Evolutionary conservation across 2,888 invertebrate species (phyloP).

Genomic region (Elysia crispata): DNA sequence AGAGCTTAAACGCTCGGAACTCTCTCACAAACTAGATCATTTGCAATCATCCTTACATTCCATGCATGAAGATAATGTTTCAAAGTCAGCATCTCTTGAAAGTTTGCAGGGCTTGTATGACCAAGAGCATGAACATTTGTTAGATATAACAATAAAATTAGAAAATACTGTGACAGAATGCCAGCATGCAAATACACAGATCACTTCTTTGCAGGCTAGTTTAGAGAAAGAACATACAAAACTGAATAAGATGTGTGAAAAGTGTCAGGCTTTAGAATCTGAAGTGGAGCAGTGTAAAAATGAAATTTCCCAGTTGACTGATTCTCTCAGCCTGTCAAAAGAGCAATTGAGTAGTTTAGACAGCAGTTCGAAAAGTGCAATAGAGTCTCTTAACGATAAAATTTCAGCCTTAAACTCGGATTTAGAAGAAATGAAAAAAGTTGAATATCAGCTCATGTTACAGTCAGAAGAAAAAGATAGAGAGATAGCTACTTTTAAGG

Average conservation of each 20-base stretch:
- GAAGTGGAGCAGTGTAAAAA: not conserved
- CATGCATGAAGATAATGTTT: constrained; percentile 48
- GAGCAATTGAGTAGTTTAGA: constrained; percentile 15
- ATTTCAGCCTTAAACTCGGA: constrained; percentile 30
- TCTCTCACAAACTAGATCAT: constrained; percentile 21
- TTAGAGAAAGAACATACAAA: constrained; percentile 21
- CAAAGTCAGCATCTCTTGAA: constrained; percentile 45
- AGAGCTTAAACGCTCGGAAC: constrained; percentile 29
- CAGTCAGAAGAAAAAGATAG: no score
- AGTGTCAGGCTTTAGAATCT: constrained; percentile 29
- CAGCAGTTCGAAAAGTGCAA: not conserved
- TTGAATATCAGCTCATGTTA: no score
- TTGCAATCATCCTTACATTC: constrained; percentile 47
- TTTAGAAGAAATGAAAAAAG: not conserved
- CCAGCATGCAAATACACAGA: constrained; percentile 29
- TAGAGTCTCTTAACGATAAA: not conserved
- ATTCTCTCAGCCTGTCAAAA: constrained; percentile 14
- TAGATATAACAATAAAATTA: not conserved
- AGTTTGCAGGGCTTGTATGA: constrained; percentile 40
- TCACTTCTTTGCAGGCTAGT: constrained; percentile 16
- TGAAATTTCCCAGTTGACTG: constrained; percentile 35
- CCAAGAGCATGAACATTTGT: constrained; percentile 41
- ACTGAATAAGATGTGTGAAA: constrained; percentile 6
- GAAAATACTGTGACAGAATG: constrained; percentile 21
- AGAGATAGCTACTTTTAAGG: no score